A percentile compares a stretch with the other conserved stretches of the same genome.
phyloP scores from a whole-genome alignment of 2,888 invertebrate genomes.

The Eupithecia vulgata region DNA sequence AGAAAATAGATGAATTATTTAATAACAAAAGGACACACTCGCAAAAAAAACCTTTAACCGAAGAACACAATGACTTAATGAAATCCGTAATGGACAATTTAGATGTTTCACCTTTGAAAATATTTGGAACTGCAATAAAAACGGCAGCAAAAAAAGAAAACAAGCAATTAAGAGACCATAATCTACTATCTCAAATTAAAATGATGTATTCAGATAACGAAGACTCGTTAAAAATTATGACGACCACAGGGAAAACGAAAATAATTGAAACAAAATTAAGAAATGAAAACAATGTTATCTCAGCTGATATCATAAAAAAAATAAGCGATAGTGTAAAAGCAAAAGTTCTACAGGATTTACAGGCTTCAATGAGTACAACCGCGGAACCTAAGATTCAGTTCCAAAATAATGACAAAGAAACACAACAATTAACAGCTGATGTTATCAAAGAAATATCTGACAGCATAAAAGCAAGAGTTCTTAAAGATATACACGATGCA shows the following conservation, averaged over 20 bases:
- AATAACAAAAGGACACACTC: conserved; percentile 12
- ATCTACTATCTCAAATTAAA: conserved; percentile 18
- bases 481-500: neutral
- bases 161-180: conserved; percentile 15
- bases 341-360: conserved; percentile 63
- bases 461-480: neutral
- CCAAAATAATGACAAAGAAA: conserved; percentile 1
- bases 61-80: conserved; percentile 20
- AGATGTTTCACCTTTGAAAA: conserved; percentile 1
- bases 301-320: conserved; percentile 55
- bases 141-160: neutral
- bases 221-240: conserved; percentile 7
- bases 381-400: neutral
- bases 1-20: conserved; percentile 42
- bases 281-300: conserved; percentile 18
- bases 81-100: conserved; percentile 14
- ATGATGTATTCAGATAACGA: conserved; percentile 3
- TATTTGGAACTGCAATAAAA: conserved; percentile 8
- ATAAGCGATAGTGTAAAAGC: conserved; percentile 67
- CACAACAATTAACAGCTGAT: conserved; percentile 4
- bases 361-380: conserved; percentile 43
- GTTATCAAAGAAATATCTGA: conserved; percentile 4
- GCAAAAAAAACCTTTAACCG: neutral
- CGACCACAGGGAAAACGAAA: neutral
- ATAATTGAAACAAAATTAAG: neutral